Evolutionary conservation across 2,888 invertebrate species (phyloP).

Genomic region (Argyresthia albistria): DNA sequence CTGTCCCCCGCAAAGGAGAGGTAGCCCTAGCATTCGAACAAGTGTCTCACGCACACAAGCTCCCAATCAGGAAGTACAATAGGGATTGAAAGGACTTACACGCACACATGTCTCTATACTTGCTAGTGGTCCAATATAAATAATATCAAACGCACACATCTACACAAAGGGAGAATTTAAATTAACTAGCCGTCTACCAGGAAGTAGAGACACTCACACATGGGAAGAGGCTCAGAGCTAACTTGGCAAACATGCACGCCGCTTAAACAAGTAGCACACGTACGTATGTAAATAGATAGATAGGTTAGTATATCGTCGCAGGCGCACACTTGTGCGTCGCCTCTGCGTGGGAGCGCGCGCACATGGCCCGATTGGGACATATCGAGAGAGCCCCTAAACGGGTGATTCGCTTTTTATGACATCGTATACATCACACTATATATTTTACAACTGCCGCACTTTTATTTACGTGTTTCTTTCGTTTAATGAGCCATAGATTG

Average conservation of each 20-base stretch:
- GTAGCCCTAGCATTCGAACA: constrained; percentile 70
- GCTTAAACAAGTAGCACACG: constrained; percentile 9
- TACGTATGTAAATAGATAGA: constrained; percentile 24
- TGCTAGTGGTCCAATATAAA: constrained; percentile 43
- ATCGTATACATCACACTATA: not conserved
- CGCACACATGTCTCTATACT: constrained; percentile 41
- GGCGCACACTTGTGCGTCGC: constrained; percentile 60
- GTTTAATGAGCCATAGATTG: not conserved
- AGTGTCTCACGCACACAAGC: constrained; percentile 64
- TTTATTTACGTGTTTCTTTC: constrained; percentile 8
- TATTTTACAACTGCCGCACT: constrained; percentile 4
- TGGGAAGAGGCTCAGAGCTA: no score
- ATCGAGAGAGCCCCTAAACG: constrained; percentile 53
- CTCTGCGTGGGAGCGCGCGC: constrained; percentile 70
- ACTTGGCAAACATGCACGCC: constrained; percentile 32
- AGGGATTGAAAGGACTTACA: constrained; percentile 65
- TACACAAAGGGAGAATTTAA: constrained; percentile 60
- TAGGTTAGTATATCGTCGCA: constrained; percentile 49
- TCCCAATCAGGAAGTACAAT: constrained; percentile 68
- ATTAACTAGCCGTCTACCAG: constrained; percentile 70
- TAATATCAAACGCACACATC: constrained; percentile 66
- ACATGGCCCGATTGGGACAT: constrained; percentile 69
- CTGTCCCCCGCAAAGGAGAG: constrained; percentile 67
- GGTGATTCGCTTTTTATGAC: constrained; percentile 58
- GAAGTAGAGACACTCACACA: constrained; percentile 62